Evolutionary conservation across 2,797 vertebrate species (phyloP).

Genomic region (Pantherophis alleghaniensis): DNA sequence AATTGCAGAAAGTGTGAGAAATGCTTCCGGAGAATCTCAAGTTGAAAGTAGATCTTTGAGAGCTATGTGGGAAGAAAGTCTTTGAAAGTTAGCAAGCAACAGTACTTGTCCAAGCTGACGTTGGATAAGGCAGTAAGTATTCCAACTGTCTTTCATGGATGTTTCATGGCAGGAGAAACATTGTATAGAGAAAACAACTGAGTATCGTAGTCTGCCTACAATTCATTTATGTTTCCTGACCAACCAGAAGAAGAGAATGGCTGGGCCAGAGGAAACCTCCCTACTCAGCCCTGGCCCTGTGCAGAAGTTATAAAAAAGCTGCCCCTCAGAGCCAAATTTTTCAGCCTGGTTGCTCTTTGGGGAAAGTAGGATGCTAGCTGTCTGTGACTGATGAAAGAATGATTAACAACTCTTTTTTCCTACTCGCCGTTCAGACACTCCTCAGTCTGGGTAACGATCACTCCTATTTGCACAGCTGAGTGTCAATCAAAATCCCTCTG

Average conservation of each 20-base stretch:
- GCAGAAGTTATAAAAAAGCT: background rate
- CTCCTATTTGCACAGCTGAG: no score
- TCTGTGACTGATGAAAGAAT: background rate
- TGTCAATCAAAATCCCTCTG: no score
- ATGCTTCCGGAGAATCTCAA: background rate
- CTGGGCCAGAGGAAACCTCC: background rate
- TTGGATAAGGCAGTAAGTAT: background rate
- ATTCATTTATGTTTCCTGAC: background rate
- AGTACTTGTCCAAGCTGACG: background rate
- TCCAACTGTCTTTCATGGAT: background rate
- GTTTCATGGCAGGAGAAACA: background rate
- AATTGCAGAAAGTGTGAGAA: background rate
- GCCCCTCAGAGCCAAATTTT: background rate
- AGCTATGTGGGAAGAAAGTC: background rate
- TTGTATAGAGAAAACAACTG: background rate
- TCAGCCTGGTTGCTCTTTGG: background rate
- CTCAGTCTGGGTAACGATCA: no score
- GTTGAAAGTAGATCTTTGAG: background rate
- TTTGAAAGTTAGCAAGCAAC: background rate
- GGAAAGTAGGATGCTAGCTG: background rate
- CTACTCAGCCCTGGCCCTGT: background rate
- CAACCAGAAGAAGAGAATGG: background rate
- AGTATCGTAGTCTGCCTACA: background rate
- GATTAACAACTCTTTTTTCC: background rate
- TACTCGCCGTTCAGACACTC: no score